Conservation (phyloP, 2,888 invertebrate species). For the Geotrupes spiniger region DNA sequence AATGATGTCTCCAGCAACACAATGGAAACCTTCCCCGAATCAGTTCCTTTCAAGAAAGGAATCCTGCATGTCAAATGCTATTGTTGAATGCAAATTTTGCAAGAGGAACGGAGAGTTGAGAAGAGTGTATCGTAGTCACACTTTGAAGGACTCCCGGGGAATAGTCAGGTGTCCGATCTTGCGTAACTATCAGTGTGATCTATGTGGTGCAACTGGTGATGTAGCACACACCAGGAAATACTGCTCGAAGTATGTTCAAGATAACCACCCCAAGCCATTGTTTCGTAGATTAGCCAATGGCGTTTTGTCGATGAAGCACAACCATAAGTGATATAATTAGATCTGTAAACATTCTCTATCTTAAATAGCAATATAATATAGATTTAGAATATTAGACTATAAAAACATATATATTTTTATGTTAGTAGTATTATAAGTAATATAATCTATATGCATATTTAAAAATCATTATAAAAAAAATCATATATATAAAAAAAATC, state of each 20-base stretch:
- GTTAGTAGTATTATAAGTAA: too few species aligned
- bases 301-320: constrained; percentile 4
- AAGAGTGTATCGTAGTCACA: constrained; percentile 19
- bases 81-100: constrained; percentile 25
- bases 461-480: too few species aligned
- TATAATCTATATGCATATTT: too few species aligned
- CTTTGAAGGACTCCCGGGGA: constrained; percentile 18
- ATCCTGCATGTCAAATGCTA: background rate
- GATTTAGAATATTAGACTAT: too few species aligned
- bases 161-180: constrained; percentile 22
- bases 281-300: constrained; percentile 16
- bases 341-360: too few species aligned
- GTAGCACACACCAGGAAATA: constrained; percentile 11
- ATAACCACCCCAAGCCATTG: constrained; percentile 4
- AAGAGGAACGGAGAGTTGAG: constrained; percentile 23
- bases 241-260: too few species aligned
- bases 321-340: constrained; percentile 7
- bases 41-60: background rate
- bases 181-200: constrained; percentile 19
- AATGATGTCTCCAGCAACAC: too few species aligned
- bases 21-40: too few species aligned
- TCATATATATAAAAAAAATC: too few species aligned
- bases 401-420: too few species aligned
- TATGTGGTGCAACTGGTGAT: constrained; percentile 23
- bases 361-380: too few species aligned